Evolutionary conservation across 2,797 vertebrate species (phyloP).

Genomic region (Aeoliscus strigatus): DNA sequence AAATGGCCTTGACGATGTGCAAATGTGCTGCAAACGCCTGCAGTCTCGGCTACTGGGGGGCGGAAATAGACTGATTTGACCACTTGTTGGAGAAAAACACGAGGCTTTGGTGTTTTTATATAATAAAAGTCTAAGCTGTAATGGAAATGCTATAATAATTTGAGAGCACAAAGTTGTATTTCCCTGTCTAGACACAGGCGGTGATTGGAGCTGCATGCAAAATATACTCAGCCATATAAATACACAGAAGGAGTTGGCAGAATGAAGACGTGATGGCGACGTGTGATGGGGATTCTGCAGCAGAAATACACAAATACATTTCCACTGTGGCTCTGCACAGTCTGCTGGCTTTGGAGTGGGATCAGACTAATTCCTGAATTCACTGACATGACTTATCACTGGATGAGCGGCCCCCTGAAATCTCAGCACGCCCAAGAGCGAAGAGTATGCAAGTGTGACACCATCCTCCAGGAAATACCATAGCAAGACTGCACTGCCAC

Average conservation of each 20-base stretch:
- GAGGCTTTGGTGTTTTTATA: slow-evolving; percentile 2
- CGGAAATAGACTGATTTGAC: slow-evolving; percentile 17
- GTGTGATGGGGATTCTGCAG: slow-evolving; percentile 19
- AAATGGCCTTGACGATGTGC: slow-evolving; percentile 22
- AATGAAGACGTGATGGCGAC: too few species aligned
- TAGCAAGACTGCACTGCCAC: slow-evolving; percentile 7
- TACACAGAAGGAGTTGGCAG: too few species aligned
- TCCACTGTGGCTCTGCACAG: slow-evolving; percentile 31
- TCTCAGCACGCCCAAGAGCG: too few species aligned
- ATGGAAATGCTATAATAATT: too few species aligned
- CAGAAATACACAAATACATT: slow-evolving; percentile 31
- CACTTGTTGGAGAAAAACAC: slow-evolving; percentile 15
- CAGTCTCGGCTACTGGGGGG: slow-evolving; percentile 18
- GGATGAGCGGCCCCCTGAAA: slow-evolving; percentile 36
- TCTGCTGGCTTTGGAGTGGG: slow-evolving; percentile 41
- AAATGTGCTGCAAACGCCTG: slow-evolving; percentile 11
- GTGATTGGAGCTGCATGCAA: slow-evolving; percentile 22
- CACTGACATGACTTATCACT: slow-evolving; percentile 38
- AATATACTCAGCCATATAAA: too few species aligned
- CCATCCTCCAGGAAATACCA: slow-evolving; percentile 1
- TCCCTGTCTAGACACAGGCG: slow-evolving; percentile 31
- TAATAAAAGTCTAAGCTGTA: too few species aligned
- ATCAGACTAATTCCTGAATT: slow-evolving; percentile 46
- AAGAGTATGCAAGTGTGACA: slow-evolving; percentile 13
- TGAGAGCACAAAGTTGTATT: slow-evolving; percentile 3